Base-by-base conservation (phyloP, 2,797 vertebrate genomes). In the Tapera naevia region DNA sequence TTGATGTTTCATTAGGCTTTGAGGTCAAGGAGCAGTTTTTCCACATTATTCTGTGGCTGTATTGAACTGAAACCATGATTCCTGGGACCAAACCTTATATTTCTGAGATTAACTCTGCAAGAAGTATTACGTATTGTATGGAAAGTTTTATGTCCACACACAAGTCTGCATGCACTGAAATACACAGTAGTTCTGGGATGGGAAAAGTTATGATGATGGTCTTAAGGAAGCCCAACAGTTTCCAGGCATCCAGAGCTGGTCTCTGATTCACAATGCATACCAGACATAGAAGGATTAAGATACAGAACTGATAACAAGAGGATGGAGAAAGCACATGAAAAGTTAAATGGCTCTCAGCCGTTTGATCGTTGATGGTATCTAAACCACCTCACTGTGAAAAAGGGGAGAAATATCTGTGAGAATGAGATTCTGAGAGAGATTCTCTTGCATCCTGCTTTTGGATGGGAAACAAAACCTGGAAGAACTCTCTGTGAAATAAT, bases 281-380 rank as follows among this genome's bases (percentile, higher is more conserved):
- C 96, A 97, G 96, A 94, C 93, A 82, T 86, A 87, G 91, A 93
- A 89, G 66, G 93, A 94, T 95, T 95, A 96, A 94, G 94, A 96
- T 91, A 73, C 0, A 71, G 92, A 91, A 94, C 80, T 86, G 95
- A 95, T 96, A 95, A 89, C 32, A 78, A 76, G 64, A 80, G n/a
- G 64, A 78, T 91, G 71, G 80, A 41, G 48, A 72, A 81, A 89
- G 30, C 32, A 24, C 18, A 19, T 66, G 69, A 80, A 79, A 86
- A 78, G 18, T 84, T 33, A 65, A 92, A 50, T 78, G 57, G 17
- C 30, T 65, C 21, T 86, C 58, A 48, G 35, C 22, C 28, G 14
- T 15, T n/a, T 35, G 17, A 56, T 33, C 0, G 0, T 46, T 86
- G 60, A 72, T 73, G 75, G 45, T 46, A 62, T 78, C 61, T 66